A percentile compares a stretch with the other conserved stretches of the same genome.
These are phyloP conservation scores for Diploscapter pachys DNA, from an alignment of 1,140 invertebrate genomes.

Conservation along the genomic window DNA sequence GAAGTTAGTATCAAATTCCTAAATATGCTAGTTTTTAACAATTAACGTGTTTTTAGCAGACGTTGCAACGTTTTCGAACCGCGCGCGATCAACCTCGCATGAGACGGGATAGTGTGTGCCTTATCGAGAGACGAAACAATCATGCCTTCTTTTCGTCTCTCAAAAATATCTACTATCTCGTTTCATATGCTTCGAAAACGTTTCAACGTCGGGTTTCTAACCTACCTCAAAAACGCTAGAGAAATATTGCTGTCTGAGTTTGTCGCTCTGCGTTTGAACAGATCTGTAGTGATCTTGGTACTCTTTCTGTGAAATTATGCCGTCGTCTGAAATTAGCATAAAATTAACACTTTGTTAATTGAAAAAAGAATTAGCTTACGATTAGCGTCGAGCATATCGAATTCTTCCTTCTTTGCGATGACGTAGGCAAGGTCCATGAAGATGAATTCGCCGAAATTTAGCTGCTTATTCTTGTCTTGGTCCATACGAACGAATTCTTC, in stretches of 20 bases:
- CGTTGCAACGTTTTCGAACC: too few relatives aligned
- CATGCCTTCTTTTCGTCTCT: too few relatives aligned
- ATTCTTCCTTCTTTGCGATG: constrained; percentile 34
- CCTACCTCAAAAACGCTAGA: constrained; percentile 23
- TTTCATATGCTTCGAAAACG: too few relatives aligned
- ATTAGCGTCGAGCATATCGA: constrained; percentile 23
- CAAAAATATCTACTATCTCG: too few relatives aligned
- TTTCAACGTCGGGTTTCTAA: too few relatives aligned
- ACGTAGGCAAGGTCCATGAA: constrained; percentile 34
- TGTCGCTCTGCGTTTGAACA: constrained; percentile 15
- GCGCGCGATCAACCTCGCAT: too few relatives aligned
- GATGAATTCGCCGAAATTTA: constrained; percentile 27
- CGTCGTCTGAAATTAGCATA: constrained; percentile 16
- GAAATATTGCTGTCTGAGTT: constrained; percentile 26
- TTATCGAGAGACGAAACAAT: too few relatives aligned
- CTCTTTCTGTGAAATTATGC: constrained; percentile 20
- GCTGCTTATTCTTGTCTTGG: constrained; percentile 20
- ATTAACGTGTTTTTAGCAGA: too few relatives aligned
- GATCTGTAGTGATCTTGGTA: constrained; percentile 28
- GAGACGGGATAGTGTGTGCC: too few relatives aligned
- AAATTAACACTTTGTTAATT: too few relatives aligned
- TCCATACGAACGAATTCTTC: constrained; percentile 23
- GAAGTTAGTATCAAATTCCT: constrained; percentile 30
- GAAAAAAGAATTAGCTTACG: constrained; percentile 6
- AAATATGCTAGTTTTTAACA: background rate